Base-by-base conservation (phyloP, 2,888 invertebrate species). In the Drosophila birchii region DNA sequence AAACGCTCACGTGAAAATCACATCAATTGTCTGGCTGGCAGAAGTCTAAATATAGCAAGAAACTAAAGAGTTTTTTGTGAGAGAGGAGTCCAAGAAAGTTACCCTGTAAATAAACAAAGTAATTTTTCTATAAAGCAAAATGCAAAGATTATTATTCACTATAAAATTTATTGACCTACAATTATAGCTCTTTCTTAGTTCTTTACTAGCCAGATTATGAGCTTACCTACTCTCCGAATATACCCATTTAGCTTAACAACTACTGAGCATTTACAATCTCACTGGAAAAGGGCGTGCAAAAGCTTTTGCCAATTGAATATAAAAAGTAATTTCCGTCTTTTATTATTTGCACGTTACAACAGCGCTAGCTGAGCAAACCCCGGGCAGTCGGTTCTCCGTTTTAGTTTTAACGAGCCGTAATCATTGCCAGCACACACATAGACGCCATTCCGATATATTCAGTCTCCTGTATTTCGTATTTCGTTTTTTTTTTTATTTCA, bases 401-500 rank as follows among this genome's bases (percentile, higher is more conserved):
- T 75, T 78, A 72, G 56, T 71, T 79, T 75, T 76, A 76, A 86
- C 87, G 87, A 86, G 84, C 71, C 53, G 77, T 72, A 76, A 78
- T 72, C 78, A 78, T 78, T 63, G 78, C 72, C 70, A 59, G 55
- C 54, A 56, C 62, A 73, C 74, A 74, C 49, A 54, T 60, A 29
- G 47, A 58, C 59, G 56, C 64, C 73, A 71, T 77, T 86, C 67
- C 85, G 75, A 79, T 83, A 79, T 86, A 88, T 81, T 89, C 78
- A 78, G 78, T 57, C 55, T 76, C 51, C 55, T 38, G 53, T 44
- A 29, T 71, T 38, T 23, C 36, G 26, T 44, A 68, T 38, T 71
- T n/a, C n/a, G n/a, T n/a, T n/a, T n/a, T 67, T 70, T 79, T 72
- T 78, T 76, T 82, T 86, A 92, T 92, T 91, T 80, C 84, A 93